These are phyloP conservation scores for Syngnathoides biaculeatus DNA, from an alignment of 2,113 vertebrate species.

Conservation along the genomic window DNA sequence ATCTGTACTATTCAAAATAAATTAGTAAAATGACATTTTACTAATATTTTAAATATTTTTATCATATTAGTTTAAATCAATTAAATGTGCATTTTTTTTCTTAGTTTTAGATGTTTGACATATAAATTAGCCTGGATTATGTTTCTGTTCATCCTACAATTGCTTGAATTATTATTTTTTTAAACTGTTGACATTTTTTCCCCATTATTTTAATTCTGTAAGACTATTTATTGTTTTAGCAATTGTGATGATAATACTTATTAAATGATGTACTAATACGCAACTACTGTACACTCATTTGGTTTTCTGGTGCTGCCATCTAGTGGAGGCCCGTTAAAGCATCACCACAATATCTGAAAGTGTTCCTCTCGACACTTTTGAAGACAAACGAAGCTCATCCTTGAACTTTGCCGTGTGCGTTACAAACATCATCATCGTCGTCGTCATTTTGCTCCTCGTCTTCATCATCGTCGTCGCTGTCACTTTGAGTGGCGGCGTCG, in stretches of 20 bases:
- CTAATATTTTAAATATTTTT: not conserved
- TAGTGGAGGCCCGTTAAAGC: slow-evolving; percentile 38
- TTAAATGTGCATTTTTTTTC: not conserved
- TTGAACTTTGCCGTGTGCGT: not conserved
- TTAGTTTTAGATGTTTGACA: not conserved
- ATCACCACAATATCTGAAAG: not conserved
- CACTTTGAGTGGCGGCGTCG: slow-evolving; percentile 62
- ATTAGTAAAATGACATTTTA: not conserved
- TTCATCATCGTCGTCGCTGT: slow-evolving; percentile 67
- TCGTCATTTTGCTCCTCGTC: slow-evolving; percentile 69
- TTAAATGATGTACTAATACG: not conserved
- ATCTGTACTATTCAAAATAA: not conserved
- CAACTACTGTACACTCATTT: not conserved
- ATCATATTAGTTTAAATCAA: not conserved
- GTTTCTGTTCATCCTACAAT: too few species aligned
- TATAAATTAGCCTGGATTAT: not conserved
- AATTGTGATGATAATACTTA: too few species aligned
- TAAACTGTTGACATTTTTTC: not conserved
- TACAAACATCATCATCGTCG: slow-evolving; percentile 82
- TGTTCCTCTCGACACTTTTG: not conserved
- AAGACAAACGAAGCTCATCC: too few species aligned
- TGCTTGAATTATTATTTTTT: too few species aligned
- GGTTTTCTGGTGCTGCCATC: slow-evolving; percentile 59
- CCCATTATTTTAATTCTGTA: not conserved
- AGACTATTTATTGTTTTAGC: too few species aligned